Conservation (phyloP, 1,140 invertebrate species). For the Thaumatotibia leucotreta region DNA sequence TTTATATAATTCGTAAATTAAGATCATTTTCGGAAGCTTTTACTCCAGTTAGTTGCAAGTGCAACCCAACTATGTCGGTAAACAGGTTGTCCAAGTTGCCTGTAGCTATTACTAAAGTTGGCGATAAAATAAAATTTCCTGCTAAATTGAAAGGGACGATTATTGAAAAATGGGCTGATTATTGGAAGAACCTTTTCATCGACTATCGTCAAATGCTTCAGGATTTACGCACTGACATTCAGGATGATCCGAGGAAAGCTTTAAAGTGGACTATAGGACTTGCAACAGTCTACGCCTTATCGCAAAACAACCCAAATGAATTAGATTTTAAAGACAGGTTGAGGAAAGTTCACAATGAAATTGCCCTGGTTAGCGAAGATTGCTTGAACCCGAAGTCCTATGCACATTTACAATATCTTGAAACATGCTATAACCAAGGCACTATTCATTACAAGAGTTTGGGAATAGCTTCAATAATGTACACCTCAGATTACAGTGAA, state of each 20-base stretch:
- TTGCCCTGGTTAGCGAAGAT: conserved; percentile 80
- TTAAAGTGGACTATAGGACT: conserved; percentile 68
- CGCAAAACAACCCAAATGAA: conserved; percentile 82
- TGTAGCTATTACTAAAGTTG: conserved; percentile 22
- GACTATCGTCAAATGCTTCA: conserved; percentile 80
- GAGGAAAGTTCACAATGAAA: conserved; percentile 77
- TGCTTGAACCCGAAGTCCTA: conserved; percentile 83
- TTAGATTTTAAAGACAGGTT: conserved; percentile 78
- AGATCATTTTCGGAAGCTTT: conserved; percentile 31
- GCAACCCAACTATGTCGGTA: background rate
- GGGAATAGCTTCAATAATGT: conserved; percentile 85
- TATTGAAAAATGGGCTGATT: conserved; percentile 80
- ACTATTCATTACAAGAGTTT: conserved; percentile 81
- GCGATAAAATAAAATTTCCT: conserved; percentile 56
- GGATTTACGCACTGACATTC: conserved; percentile 77
- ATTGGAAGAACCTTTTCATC: conserved; percentile 79
- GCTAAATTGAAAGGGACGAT: conserved; percentile 79
- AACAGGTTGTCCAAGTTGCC: background rate
- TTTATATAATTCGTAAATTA: too few relatives aligned
- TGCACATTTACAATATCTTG: conserved; percentile 80
- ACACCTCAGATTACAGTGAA: conserved; percentile 82
- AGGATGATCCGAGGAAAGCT: conserved; percentile 77
- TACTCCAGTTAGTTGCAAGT: conserved; percentile 2
- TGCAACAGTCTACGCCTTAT: conserved; percentile 59
- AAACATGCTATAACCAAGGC: conserved; percentile 81